Evolutionary conservation across 2,113 vertebrate genomes (phyloP), one percentile per base, ranked within the genome.

Genomic region (Helogale parvula): DNA sequence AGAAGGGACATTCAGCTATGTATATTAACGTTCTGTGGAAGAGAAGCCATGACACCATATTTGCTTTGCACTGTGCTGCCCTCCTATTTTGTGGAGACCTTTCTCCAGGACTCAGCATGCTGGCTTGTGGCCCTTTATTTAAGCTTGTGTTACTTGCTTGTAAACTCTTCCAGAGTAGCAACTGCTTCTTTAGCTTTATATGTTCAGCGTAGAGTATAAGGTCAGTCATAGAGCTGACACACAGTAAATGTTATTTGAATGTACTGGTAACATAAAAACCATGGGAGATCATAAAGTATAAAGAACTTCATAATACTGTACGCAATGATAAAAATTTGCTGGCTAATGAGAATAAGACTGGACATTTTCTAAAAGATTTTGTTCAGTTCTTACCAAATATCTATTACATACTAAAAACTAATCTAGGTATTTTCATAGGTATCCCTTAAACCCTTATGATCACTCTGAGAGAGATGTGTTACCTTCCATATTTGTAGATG

Each of bases 191-290:
- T 82, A 66, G 31, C 45, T 88, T 90, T 83, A 52, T 14, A 82
- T 81, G 72, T 74, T 57, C 33, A n/a, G 29, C 31, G 19, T 0
- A 76, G n/a, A 69, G 52, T 45, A n/a, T 54, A 76, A 90, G 82
- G 60, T 63, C 19, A 76, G 80, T 45, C 29, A 50, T 38, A 5
- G 45, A 68, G 25, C 4, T 76, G 68, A 97, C 38, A 86, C 9
- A 41, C 27, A 45, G 25, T 38, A 71, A 71, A 83, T 35, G 23
- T 50, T 45, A 68, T 38, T 57, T 96, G 33, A 96, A 74, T 81
- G 84, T 47, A 60, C 66, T 29, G 27, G 65, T 66, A 72, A 82
- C 54, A 87, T 52, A 95, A 96, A 93, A 83, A n/a, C 31, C 87
- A 41, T 0, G 17, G 52, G 41, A 79, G 63, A 94, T 65, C 23